Evolutionary conservation across 2,797 vertebrate species (phyloP).

Genomic region (Neosalanx taihuensis): DNA sequence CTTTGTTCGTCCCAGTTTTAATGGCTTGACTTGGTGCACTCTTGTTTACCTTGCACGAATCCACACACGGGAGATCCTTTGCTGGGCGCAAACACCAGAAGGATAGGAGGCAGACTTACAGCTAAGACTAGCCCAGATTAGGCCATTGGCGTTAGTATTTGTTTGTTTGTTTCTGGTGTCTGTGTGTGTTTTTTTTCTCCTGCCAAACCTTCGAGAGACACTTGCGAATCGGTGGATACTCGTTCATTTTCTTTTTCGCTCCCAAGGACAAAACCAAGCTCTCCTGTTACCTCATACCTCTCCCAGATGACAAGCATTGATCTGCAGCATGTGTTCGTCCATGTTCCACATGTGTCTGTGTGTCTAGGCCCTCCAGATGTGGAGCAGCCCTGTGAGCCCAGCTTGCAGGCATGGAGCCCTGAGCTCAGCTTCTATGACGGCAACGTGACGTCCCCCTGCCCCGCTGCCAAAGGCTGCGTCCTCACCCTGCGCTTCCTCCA

Average conservation of each 20-base stretch:
- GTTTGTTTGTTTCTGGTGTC: conserved; percentile 9
- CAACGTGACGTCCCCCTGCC: conserved; percentile 91
- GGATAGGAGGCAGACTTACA: neutral
- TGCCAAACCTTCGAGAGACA: too few relatives aligned
- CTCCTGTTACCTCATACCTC: too few relatives aligned
- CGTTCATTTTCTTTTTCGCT: too few relatives aligned
- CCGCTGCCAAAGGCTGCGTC: conserved; percentile 84
- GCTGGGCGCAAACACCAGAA: conserved; percentile 28
- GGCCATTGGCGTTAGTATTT: neutral
- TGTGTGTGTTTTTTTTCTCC: neutral
- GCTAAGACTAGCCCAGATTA: neutral
- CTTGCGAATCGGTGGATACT: too few relatives aligned
- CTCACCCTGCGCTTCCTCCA: conserved; percentile 85
- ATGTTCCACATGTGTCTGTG: conserved; percentile 7
- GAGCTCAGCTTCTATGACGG: conserved; percentile 91
- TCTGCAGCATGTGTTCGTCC: neutral
- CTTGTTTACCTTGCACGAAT: conserved; percentile 46
- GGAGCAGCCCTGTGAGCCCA: conserved; percentile 92
- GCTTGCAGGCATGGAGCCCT: conserved; percentile 94
- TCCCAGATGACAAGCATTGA: too few relatives aligned
- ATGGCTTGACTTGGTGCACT: conserved; percentile 49
- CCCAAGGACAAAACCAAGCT: too few relatives aligned
- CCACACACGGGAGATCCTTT: conserved; percentile 41
- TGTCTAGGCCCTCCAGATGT: conserved; percentile 89
- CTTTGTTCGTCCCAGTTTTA: conserved; percentile 53